phyloP scores from a whole-genome alignment of 1,140 invertebrate genomes.

The Pseudobourletiella spinata region DNA sequence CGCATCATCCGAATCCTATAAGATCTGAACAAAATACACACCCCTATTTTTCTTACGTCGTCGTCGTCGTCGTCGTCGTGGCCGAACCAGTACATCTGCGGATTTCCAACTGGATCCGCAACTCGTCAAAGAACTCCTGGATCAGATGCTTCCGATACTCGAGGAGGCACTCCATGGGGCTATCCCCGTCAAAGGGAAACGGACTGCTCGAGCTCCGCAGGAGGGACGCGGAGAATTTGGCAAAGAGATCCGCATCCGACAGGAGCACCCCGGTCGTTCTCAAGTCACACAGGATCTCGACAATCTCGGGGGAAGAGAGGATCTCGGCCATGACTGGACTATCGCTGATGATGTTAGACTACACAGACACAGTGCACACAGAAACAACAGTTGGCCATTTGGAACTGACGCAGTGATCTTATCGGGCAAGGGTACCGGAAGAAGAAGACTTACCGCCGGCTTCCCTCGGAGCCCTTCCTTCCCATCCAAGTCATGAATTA shows the following conservation, averaged over 20 bases:
- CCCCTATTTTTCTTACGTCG: no score
- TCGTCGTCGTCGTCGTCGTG: no score
- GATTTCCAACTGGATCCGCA: background rate
- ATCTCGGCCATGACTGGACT: constrained; percentile 18
- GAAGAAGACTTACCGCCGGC: constrained; percentile 13
- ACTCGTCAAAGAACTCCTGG: constrained; percentile 1
- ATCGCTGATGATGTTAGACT: constrained; percentile 12
- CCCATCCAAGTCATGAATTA: constrained; percentile 12
- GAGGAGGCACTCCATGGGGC: background rate
- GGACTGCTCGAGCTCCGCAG: background rate
- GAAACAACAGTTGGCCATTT: no score
- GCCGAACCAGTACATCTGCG: background rate
- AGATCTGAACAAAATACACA: no score
- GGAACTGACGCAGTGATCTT: no score
- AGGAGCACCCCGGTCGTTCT: constrained; percentile 10
- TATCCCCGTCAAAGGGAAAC: background rate
- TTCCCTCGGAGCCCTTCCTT: constrained; percentile 11
- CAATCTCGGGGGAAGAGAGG: background rate
- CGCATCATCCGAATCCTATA: no score
- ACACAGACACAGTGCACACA: background rate
- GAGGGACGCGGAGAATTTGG: background rate
- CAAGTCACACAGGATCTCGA: constrained; percentile 5
- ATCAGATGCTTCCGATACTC: constrained; percentile 12
- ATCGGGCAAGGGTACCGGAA: no score
- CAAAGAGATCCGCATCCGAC: background rate